Base-by-base conservation (phyloP, 2,113 vertebrate genomes). In the Brachyhypopomus gauderio region DNA sequence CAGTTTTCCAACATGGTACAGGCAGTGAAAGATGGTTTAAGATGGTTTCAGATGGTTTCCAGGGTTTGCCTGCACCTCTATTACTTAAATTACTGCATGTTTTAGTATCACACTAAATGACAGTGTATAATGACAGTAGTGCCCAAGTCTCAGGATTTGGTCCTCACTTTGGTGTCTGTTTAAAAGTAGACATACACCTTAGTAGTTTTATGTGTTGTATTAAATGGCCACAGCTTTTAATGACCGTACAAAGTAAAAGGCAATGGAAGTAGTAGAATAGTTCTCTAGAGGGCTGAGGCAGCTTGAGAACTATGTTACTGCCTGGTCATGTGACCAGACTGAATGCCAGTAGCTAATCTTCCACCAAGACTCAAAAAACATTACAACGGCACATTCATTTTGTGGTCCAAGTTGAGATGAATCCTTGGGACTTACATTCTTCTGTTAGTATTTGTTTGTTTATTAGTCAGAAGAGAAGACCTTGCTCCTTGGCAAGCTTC, bases 331-430 rank as follows among this genome's bases (percentile, higher is more conserved):
- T 34, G 58, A 36, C 17, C 48, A 3, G 77, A 36, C 41, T 70
- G 79, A 22, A 48, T 72, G 48, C 59, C 67, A 23, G 36, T 20
- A 17, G 19, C 55, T 84, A 77, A 84, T 84, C 66, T 84, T 59
- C 19, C n/a, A 55, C 20, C 30, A 69, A 45, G 41, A 45, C 45
- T 74, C 70, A 72, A 76, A 48, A 48, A 27, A 60, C 63, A 80
- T 80, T 60, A 83, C 58, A 19, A 14, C 64, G 58, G 64, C 19
- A 81, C 75, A 48, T 56, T 63, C 27, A 30, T 74, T 82, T 79
- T 52, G 27, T 22, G 52, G 4, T 62, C 41, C 14, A 3, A 76
- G 1, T 9, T 34, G 41, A 59, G 48, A 38, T 78, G 63, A 9
- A 36, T 38, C 41, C 52, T 1, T 70, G 3, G 0, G 0, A 12